Conservation (phyloP, 2,888 invertebrate species). For the Andrena hattorfiana region DNA sequence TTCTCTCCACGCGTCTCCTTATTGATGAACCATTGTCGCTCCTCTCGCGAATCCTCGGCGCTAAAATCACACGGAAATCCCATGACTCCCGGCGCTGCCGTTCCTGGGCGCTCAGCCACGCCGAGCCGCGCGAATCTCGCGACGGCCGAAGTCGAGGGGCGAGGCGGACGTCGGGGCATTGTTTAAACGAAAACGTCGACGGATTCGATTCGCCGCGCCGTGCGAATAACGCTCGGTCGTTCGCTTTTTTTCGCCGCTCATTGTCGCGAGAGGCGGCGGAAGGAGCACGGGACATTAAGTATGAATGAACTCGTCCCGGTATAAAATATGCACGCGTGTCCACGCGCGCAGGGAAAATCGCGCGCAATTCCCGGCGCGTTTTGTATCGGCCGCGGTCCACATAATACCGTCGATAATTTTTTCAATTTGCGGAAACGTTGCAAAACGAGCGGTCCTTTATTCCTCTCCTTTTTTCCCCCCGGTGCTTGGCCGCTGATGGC, state of each 20-base stretch:
- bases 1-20: slow-evolving; percentile 11
- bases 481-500: slow-evolving; percentile 46
- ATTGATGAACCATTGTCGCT: slow-evolving; percentile 42
- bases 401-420: slow-evolving; percentile 73
- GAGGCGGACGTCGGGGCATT: background rate
- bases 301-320: slow-evolving; percentile 48
- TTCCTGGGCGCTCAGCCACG: background rate
- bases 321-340: slow-evolving; percentile 55
- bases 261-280: background rate
- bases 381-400: slow-evolving; percentile 45
- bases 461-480: no score
- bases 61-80: background rate
- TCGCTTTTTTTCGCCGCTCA: slow-evolving; percentile 4
- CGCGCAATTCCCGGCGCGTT: slow-evolving; percentile 39
- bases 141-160: background rate
- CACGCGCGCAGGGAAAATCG: slow-evolving; percentile 6
- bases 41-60: background rate
- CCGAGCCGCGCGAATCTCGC: slow-evolving; percentile 17
- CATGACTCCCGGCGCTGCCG: background rate
- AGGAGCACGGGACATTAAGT: slow-evolving; percentile 49
- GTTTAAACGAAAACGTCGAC: background rate
- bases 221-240: background rate
- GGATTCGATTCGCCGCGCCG: background rate
- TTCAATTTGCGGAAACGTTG: slow-evolving; percentile 69
- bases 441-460: slow-evolving; percentile 54